Evolutionary conservation across 2,888 invertebrate species (phyloP), one percentile per base, ranked within the genome.

Genomic region (Nasonovia ribisnigri): DNA sequence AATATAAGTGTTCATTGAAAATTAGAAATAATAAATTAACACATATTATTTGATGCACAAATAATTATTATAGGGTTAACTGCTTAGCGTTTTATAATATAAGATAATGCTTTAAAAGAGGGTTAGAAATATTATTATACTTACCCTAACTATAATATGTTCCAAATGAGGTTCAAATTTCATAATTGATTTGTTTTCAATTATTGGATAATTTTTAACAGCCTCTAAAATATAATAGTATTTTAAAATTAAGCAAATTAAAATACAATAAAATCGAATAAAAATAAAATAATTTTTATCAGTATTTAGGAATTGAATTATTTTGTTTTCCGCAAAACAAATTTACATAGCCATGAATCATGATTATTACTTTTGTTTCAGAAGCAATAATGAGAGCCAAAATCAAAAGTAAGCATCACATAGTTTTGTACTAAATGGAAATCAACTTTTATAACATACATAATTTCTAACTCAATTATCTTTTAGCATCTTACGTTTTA

Each of bases 381-480:
- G n/a, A 91, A 91, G 57, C 43, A 91, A 84, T 90, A 90, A 67
- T 89, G 77, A 89, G 89, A 89, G 60, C 57, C 89, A 90, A 46
- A 90, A 90, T 48, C 46, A 90, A 67, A 90, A 90, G 46, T 43
- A 86, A 86, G 5, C 0, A 29, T 86, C 29, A 46, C 16, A 46
- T 43, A 46, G 16, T 46, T 46, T 46, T 36, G 77, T 24, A 77
- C 20, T 77, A 36, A 36, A 77, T 77, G 0, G 42, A 36, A 77
- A 77, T 36, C 20, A 77, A 36, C n/a, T 77, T 36, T 36, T 77
- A 36, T 77, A 36, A 36, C 36, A 36, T 36, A 77, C 6, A 20
- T 77, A 36, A 36, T 77, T 77, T 77, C 20, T 77, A 8, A 77
- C 8, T 36, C n/a, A 36, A 36, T 36, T 36, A 20, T 67, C 36